Conservation (phyloP, 2,888 invertebrate genomes). For the Acrocyrtus sp. region DNA sequence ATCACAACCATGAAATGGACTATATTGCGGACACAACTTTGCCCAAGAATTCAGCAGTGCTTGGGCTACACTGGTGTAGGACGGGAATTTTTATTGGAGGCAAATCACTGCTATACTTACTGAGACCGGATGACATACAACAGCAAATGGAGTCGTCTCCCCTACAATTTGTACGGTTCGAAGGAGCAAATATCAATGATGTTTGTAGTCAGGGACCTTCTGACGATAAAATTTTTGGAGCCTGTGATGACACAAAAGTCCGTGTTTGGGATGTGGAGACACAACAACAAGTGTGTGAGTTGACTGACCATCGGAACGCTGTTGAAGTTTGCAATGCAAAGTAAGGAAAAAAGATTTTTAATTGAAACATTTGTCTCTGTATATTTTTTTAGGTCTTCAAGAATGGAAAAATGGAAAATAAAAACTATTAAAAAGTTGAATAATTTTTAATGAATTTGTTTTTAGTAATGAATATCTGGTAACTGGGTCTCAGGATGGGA, state of each 20-base stretch:
- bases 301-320: constrained; percentile 37
- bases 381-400: too few species aligned
- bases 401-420: too few species aligned
- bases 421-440: too few species aligned
- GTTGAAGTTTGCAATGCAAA: constrained; percentile 55
- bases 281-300: constrained; percentile 36
- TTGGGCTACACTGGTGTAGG: constrained; percentile 58
- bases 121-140: constrained; percentile 22
- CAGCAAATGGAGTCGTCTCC: constrained; percentile 21
- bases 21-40: constrained; percentile 33
- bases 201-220: constrained; percentile 24
- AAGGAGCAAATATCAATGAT: constrained; percentile 52
- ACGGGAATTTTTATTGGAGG: constrained; percentile 52
- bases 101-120: constrained; percentile 46
- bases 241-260: constrained; percentile 56
- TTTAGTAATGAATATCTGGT: constrained; percentile 54
- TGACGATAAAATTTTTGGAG: constrained; percentile 46
- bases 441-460: constrained; percentile 22
- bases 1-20: constrained; percentile 35
- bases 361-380: not conserved
- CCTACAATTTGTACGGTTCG: constrained; percentile 36
- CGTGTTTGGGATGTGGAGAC: constrained; percentile 55
- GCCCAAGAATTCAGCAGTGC: constrained; percentile 43
- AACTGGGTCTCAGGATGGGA: constrained; percentile 58
- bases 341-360: constrained; percentile 31